These are phyloP conservation scores for Pyrgilauda ruficollis DNA, from an alignment of 2,113 vertebrate species.

Conservation along the genomic window DNA sequence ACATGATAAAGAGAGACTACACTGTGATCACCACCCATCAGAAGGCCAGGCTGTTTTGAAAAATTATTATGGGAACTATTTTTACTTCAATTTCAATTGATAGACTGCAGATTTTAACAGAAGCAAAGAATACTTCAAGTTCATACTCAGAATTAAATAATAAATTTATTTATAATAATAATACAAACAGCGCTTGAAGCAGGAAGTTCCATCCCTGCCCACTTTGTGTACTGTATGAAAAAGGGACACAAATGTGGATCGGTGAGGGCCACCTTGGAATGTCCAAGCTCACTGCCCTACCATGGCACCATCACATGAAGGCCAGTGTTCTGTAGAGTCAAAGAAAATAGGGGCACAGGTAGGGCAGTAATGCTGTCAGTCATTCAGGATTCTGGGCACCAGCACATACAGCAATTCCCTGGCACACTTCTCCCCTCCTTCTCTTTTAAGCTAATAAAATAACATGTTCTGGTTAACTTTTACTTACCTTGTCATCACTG, in stretches of 20 bases:
- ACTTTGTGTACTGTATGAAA: rapidly evolving
- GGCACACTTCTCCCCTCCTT: neutral
- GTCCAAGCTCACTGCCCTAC: neutral
- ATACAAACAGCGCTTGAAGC: neutral
- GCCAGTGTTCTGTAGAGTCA: rapidly evolving
- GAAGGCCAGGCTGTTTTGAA: neutral
- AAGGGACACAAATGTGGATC: rapidly evolving
- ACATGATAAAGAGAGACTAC: neutral
- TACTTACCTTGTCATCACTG: neutral
- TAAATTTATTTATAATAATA: rapidly evolving
- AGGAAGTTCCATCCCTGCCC: neutral
- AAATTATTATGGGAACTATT: neutral
- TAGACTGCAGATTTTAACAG: neutral
- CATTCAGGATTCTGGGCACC: neutral
- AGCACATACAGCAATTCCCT: neutral
- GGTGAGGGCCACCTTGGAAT: neutral
- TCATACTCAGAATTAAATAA: neutral
- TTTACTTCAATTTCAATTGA: neutral
- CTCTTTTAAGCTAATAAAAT: neutral
- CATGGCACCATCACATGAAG: rapidly evolving
- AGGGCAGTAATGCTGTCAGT: neutral
- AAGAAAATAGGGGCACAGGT: neutral
- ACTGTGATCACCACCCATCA: neutral
- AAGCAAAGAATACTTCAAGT: neutral
- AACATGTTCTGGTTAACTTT: neutral